Percentiles rank a stretch among this genome's conserved stretches.
Evolutionary conservation across 1,140 invertebrate species (phyloP).

Genomic region (Battus philenor): DNA sequence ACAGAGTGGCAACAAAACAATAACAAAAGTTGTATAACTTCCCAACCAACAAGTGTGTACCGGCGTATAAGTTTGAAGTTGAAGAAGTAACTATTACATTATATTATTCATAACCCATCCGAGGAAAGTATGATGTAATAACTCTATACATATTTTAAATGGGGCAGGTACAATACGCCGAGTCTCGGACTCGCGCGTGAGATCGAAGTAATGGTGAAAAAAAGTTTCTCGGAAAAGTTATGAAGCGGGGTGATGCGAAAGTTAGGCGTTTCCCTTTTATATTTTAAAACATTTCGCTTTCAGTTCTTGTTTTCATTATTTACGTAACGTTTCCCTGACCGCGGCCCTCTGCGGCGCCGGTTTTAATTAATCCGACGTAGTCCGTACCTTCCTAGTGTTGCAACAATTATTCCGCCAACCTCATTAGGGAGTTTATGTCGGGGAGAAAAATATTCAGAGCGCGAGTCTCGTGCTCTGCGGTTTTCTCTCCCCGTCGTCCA

Average conservation of each 20-base stretch:
- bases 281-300: conserved; percentile 52
- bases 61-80: conserved; percentile 4
- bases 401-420: conserved; percentile 67
- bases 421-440: conserved; percentile 65
- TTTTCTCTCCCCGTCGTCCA: conserved; percentile 21
- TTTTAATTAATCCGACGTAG: conserved; percentile 66
- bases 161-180: conserved; percentile 40
- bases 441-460: conserved; percentile 51
- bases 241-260: conserved; percentile 60
- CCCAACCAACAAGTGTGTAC: not conserved
- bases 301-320: conserved; percentile 58
- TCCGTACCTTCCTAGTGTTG: conserved; percentile 61
- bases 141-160: conserved; percentile 66
- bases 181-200: conserved; percentile 54
- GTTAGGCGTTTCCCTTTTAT: conserved; percentile 51
- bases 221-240: conserved; percentile 62
- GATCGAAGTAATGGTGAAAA: conserved; percentile 66
- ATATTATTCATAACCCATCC: conserved; percentile 24
- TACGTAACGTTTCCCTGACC: conserved; percentile 61
- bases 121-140: conserved; percentile 23
- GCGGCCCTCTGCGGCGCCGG: conserved; percentile 42
- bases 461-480: conserved; percentile 22
- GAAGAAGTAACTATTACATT: conserved; percentile 8
- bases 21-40: conserved; percentile 6
- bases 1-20: no score